Conservation (phyloP, 2,888 invertebrate genomes). For the Epicampocera succincta region DNA sequence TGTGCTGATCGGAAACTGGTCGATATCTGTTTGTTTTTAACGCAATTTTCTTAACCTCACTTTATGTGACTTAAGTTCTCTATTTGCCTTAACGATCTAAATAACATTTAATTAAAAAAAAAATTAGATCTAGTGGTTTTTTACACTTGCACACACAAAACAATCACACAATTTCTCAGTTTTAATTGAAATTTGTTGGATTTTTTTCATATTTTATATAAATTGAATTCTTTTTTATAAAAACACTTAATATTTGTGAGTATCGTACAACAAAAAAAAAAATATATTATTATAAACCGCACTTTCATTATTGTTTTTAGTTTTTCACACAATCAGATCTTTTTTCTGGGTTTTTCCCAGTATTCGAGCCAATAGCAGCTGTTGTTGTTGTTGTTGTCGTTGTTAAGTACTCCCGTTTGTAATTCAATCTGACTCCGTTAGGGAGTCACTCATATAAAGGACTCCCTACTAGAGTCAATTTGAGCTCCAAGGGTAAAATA, state of each 20-base stretch:
- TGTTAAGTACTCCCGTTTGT: constrained; percentile 86
- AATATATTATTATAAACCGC: not conserved
- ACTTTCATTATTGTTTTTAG: constrained; percentile 14
- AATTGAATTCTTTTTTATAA: not conserved
- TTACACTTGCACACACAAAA: not conserved
- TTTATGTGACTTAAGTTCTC: too few species aligned
- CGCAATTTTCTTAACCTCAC: too few species aligned
- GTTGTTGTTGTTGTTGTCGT: constrained; percentile 76
- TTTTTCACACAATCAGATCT: not conserved
- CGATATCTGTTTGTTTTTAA: too few species aligned
- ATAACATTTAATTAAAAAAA: too few species aligned
- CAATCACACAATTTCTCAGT: not conserved
- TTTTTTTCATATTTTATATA: constrained; percentile 2
- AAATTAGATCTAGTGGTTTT: not conserved
- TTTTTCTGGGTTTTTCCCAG: not conserved
- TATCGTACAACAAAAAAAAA: too few species aligned
- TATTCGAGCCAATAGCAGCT: not conserved
- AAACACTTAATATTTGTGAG: too few species aligned
- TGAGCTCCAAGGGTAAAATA: constrained; percentile 89
- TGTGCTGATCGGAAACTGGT: too few species aligned
- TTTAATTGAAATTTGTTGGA: too few species aligned
- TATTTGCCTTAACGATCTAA: too few species aligned
- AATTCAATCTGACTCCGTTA: constrained; percentile 99
- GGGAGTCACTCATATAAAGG: constrained; percentile 95
- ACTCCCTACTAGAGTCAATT: constrained; percentile 99